Conservation (phyloP, 2,888 invertebrate genomes). For the Oscheius sp. region DNA sequence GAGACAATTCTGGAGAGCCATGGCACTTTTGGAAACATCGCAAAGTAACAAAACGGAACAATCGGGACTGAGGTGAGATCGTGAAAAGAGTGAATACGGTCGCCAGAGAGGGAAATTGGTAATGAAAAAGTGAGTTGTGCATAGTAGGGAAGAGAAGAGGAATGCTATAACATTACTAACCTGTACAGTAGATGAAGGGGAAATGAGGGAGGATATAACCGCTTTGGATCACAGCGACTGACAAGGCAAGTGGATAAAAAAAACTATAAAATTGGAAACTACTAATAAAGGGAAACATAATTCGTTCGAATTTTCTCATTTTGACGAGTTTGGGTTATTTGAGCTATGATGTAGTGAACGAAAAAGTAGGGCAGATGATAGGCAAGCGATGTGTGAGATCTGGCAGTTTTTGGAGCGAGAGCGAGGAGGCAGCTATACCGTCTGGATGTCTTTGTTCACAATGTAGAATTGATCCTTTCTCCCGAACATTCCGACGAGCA, state of each 20-base stretch:
- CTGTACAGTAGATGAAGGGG: slow-evolving; percentile 7
- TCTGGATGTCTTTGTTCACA: slow-evolving; percentile 82
- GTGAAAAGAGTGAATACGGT: slow-evolving; percentile 7
- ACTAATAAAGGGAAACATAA: not conserved
- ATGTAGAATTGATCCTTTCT: slow-evolving; percentile 97
- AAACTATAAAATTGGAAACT: not conserved
- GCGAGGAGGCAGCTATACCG: slow-evolving; percentile 22
- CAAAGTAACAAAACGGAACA: not conserved
- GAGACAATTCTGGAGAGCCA: not conserved
- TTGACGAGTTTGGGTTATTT: slow-evolving; percentile 19
- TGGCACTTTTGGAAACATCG: slow-evolving; percentile 8
- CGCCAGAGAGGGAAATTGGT: not conserved
- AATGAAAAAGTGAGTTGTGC: not conserved
- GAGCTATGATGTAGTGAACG: slow-evolving; percentile 12
- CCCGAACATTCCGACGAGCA: slow-evolving; percentile 93
- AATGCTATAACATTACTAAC: slow-evolving; percentile 17
- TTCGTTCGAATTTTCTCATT: not conserved
- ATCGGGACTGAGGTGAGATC: slow-evolving; percentile 26
- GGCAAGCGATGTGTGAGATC: slow-evolving; percentile 4
- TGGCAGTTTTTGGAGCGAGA: not conserved
- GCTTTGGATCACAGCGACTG: slow-evolving; percentile 20
- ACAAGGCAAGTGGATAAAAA: slow-evolving; percentile 5
- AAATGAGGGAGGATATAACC: slow-evolving; percentile 1
- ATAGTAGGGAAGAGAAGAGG: not conserved
- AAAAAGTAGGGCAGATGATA: not conserved